Evolutionary conservation across 2,888 invertebrate genomes (phyloP), one percentile per base, ranked within the genome.

Genomic region (Pyrrhia umbra): DNA sequence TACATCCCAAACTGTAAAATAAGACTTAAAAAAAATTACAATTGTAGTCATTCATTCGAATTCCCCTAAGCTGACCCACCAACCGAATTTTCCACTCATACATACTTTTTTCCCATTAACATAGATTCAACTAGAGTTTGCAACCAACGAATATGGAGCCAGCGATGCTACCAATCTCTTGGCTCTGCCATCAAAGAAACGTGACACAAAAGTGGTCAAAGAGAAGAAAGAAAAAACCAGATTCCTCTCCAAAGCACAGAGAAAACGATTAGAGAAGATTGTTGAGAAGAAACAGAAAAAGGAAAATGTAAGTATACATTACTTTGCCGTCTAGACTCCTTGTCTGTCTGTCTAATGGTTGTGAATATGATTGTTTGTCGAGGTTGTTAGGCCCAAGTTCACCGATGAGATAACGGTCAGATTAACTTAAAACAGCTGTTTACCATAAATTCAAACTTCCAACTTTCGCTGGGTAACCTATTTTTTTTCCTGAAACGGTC

Each of bases 221-320:
- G 95, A 96, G 13, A 95, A 95, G 39, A 89, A 91, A 46, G 93
- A 92, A 68, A 95, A 96, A 60, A 96, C 96, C 1, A 96, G 96
- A 83, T 96, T 98, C 73, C 92, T 99, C 6, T 97, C 98, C 0
- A 99, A 98, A 85, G 98, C 98, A 75, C 98, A 98, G 80, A 95
- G 98, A 57, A 99, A 98, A 88, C 95, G 96, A 66, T 91, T 99
- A 52, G 97, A 98, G 85, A 97, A 98, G 90, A 96, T 99, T 85
- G 96, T 99, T 0, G 97, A 98, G 49, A 96, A 96, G 75, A 99
- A 98, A 86, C 96, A 97, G 83, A 98, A 99, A 84, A 99, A 99
- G 87, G 96, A 97, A 86, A 97, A 97, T 87, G 98, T 98, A 95
- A 95, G 96, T 58, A 13, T 25, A 0, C n/a, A 10, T n/a, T 1